phyloP scores from a whole-genome alignment of 2,888 invertebrate genomes.

The Drosophila planitibia region DNA sequence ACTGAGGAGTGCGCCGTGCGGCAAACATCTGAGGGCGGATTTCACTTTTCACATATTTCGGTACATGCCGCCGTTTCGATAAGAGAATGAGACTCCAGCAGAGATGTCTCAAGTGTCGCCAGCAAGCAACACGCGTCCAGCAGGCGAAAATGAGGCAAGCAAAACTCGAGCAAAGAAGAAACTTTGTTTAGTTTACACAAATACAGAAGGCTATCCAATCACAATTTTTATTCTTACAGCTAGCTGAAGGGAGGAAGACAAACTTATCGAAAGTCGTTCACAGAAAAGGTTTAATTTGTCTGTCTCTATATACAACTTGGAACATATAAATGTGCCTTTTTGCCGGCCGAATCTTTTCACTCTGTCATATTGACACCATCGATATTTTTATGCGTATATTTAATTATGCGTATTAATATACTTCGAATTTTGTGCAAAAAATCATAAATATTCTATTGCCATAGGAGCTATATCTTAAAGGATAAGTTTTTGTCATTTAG shows the following conservation, averaged over 20 bases:
- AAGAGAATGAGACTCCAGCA: conserved; percentile 24
- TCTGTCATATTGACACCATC: background rate
- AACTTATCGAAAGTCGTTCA: background rate
- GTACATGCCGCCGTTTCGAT: conserved; percentile 52
- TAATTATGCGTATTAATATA: background rate
- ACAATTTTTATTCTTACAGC: background rate
- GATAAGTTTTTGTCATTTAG: background rate
- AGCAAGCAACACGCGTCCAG: conserved; percentile 33
- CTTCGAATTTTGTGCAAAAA: background rate
- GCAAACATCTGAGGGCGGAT: conserved; percentile 52
- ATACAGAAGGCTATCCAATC: background rate
- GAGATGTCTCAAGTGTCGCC: conserved; percentile 45
- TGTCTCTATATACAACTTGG: background rate
- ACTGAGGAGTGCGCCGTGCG: conserved; percentile 25
- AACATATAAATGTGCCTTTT: background rate
- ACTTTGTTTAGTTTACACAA: background rate
- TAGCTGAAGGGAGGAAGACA: background rate
- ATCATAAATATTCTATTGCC: background rate
- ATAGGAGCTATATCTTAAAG: background rate
- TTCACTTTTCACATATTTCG: conserved; percentile 45
- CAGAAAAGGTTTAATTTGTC: background rate
- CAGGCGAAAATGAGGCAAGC: conserved; percentile 4
- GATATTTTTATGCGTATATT: background rate
- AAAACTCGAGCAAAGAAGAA: conserved; percentile 5
- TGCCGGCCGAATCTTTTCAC: background rate